Base-by-base conservation (phyloP, 2,888 invertebrate genomes). In the Leucania comma region DNA sequence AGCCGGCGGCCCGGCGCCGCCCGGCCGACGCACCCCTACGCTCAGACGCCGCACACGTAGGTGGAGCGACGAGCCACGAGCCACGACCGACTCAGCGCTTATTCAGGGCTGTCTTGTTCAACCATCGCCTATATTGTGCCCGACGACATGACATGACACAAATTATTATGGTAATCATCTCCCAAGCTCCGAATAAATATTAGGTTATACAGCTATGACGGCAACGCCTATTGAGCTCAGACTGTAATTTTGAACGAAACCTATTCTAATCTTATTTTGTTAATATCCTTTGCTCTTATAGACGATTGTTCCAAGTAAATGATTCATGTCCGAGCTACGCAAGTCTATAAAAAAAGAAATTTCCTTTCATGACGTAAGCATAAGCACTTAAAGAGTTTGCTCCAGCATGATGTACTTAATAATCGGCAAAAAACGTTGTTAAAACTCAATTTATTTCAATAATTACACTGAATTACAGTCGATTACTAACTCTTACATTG, bases 1-100 rank as follows among this genome's bases (percentile, higher is more conserved):
- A 92, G 90, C 89, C 89, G 95, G 94, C 95, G 95, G 94, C 95
- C 89, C 89, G 95, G 95, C 95, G 95, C 95, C 95, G 88, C 80
- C 86, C 90, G 91, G 90, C 89, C 80, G 81, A 77, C 93, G 90
- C 89, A 89, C 91, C 90, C 91, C 87, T 81, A 77, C 75, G 77
- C 84, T 77, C 87, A 89, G 86, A 86, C 88, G 50, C n/a, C 82
- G 80, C 81, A 82, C 75, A 84, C 83, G 84, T 82, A 82, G 80
- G 81, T 85, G 82, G 79, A 81, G 65, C 68, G 68, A 75, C 72
- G 46, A 48, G 46, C 46, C 20, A 46, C 20, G 46, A 46, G 46
- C 46, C 42, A 42, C 42, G 46, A 20, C 12, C 68, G 68, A 80
- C 72, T 88, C 89, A 88, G 88, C 88, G 84, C 75, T 87, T 88